Evolutionary conservation across 2,888 invertebrate genomes (phyloP).

Genomic region (Diploptera punctata): DNA sequence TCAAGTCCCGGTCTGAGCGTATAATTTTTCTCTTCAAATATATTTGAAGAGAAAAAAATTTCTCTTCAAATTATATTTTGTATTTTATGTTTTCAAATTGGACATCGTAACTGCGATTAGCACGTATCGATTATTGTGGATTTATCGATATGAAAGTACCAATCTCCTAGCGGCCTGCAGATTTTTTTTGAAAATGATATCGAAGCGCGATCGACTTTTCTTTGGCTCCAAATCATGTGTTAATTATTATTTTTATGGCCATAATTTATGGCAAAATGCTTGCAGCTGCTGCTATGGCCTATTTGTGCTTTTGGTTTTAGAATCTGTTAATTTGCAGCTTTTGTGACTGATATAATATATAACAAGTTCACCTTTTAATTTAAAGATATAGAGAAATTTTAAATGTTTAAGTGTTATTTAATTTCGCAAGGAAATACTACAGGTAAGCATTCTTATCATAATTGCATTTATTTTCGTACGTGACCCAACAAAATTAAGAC

Average conservation of each 20-base stretch:
- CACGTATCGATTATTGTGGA: no score
- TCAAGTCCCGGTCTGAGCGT: no score
- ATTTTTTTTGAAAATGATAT: not conserved
- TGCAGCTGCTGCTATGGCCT: not conserved
- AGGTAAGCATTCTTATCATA: not conserved
- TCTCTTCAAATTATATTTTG: no score
- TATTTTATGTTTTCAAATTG: no score
- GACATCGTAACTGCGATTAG: no score
- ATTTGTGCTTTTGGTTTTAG: not conserved
- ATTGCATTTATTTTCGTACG: not conserved
- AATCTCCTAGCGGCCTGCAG: no score
- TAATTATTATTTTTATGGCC: slow-evolving; percentile 4
- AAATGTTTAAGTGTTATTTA: not conserved
- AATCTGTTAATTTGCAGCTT: not conserved
- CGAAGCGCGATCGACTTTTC: slow-evolving; percentile 13
- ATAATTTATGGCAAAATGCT: slow-evolving; percentile 12
- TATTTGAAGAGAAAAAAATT: no score
- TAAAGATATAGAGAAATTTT: not conserved
- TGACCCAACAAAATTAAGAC: not conserved
- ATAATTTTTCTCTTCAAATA: no score
- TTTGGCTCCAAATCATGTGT: slow-evolving; percentile 26
- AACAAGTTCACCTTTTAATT: not conserved
- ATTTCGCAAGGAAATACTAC: not conserved
- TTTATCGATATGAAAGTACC: no score
- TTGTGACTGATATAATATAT: not conserved